Base-by-base conservation (phyloP, 2,797 vertebrate species). In the Anguilla obscura region DNA sequence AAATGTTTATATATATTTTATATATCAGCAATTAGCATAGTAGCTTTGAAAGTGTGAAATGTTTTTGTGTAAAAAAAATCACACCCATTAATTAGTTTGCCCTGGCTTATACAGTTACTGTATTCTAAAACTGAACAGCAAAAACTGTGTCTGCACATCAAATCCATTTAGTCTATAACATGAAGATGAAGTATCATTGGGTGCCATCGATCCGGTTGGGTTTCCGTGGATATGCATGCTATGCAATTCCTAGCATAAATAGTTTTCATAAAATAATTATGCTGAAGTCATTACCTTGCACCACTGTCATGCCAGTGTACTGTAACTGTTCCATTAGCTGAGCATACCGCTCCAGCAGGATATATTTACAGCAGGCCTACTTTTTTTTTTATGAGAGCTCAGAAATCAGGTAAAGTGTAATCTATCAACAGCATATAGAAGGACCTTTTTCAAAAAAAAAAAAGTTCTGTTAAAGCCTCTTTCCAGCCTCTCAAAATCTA, bases 211-310 rank as follows among this genome's bases (percentile, higher is more conserved):
- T 74, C 69, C 30, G 69, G 27, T 30, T 74, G 10, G 69, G 69
- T 30, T 74, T 74, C 69, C 10, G 10, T 12, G 69, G 27, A 9
- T 74, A 33, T 74, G 69, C 69, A 12, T 27, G 69, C 24, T 74
- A 14, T 33, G 69, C 69, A 30, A 9, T 74, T 74, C 69, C 69
- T 74, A 40, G 69, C 33, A 74, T 74, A 74, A 74, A 74, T 74
- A 12, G 33, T 74, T 74, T 74, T 74, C 69, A 74, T 66, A 66
- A 66, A 66, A 66, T 66, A 66, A 66, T 66, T 66, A 66, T 66
- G 63, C 63, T 66, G n/a, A 66, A 74, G 33, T 79, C 74, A 40
- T 79, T 40, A 16, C 16, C 30, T 45, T 40, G 74, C 74, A 79
- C 33, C 21, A 79, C 12, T 79, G 74, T 79, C 36, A 40, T 40